These are phyloP conservation scores for Galerucella nymphaeae DNA, from an alignment of 2,888 invertebrate species.

Conservation along the genomic window DNA sequence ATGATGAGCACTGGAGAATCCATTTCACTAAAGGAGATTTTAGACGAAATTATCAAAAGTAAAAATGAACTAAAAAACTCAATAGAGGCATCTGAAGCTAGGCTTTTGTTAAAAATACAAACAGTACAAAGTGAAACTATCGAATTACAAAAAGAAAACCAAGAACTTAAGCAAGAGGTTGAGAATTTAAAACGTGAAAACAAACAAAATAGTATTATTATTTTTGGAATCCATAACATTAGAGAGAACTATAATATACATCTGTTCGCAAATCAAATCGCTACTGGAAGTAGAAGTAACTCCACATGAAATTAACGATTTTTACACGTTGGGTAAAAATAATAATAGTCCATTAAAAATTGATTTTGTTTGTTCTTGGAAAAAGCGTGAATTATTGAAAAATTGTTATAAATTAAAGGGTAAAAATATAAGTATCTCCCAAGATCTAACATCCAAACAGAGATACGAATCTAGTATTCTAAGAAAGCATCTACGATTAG, in stretches of 20 bases:
- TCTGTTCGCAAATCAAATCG: not conserved
- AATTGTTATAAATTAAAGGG: not conserved
- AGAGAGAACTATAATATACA: not conserved
- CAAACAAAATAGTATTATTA: not conserved
- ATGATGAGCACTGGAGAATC: too few relatives aligned
- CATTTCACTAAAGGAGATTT: too few relatives aligned
- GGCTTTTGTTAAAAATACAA: conserved; percentile 12
- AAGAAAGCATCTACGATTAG: too few relatives aligned
- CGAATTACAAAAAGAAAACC: conserved; percentile 14
- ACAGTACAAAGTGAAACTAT: not conserved
- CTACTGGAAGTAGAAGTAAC: not conserved
- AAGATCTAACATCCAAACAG: too few relatives aligned
- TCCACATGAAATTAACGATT: not conserved
- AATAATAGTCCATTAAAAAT: not conserved
- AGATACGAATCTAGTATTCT: too few relatives aligned
- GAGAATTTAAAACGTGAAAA: not conserved
- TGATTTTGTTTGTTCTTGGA: not conserved
- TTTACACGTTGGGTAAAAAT: not conserved
- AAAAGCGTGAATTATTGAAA: not conserved
- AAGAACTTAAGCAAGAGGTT: not conserved
- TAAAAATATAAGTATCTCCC: too few relatives aligned
- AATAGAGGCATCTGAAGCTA: conserved; percentile 18
- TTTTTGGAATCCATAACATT: not conserved
- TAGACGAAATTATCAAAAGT: conserved; percentile 5
- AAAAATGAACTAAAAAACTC: conserved; percentile 14